Percentiles rank a stretch among this genome's conserved stretches.
Evolutionary conservation across 1,140 invertebrate species (phyloP).

Genomic region (Panulirus ornatus): DNA sequence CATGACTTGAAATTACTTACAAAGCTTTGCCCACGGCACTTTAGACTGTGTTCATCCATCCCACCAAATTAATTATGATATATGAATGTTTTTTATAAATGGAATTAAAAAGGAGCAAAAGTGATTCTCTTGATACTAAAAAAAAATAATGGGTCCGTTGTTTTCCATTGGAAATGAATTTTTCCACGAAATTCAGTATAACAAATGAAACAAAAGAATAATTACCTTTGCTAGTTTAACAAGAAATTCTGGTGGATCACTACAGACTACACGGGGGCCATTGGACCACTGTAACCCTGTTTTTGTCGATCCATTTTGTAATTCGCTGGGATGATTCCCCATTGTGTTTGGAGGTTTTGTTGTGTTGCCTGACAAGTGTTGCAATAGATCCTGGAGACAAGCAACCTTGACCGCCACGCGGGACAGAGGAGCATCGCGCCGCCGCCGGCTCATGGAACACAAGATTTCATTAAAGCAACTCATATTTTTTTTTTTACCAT

Average conservation of each 20-base stretch:
- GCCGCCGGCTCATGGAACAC: neutral
- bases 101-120: too few relatives aligned
- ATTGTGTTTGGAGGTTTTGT: neutral
- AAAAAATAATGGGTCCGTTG: too few relatives aligned
- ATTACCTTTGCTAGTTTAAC: slow-evolving; percentile 36
- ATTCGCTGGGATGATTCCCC: neutral
- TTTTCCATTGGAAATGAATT: too few relatives aligned
- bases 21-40: too few relatives aligned
- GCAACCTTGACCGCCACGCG: neutral
- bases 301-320: neutral
- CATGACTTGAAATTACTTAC: too few relatives aligned
- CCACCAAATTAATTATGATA: too few relatives aligned
- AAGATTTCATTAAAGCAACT: neutral
- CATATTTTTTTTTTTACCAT: neutral
- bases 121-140: too few relatives aligned
- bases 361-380: slow-evolving; percentile 8
- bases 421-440: slow-evolving; percentile 3
- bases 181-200: too few relatives aligned
- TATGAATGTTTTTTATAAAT: too few relatives aligned
- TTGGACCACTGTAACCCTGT: slow-evolving; percentile 17
- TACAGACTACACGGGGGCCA: neutral
- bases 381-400: slow-evolving; percentile 8
- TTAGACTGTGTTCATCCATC: too few relatives aligned
- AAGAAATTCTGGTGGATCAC: neutral
- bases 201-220: neutral